Conservation (phyloP, 64 coral and sea anemone species). For the Acropora tenuis region DNA sequence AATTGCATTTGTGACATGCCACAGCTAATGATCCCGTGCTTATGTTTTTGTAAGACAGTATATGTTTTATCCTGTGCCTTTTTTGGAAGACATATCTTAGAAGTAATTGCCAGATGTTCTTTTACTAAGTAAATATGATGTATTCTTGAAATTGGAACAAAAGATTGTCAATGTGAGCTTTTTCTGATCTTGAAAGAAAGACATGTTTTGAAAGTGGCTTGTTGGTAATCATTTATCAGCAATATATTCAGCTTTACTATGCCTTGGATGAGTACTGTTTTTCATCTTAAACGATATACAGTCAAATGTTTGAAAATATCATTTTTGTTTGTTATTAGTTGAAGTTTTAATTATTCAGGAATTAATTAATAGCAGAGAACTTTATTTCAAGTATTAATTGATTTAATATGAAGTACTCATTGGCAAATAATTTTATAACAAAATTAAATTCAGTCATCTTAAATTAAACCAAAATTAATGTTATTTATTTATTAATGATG, state of each 20-base stretch:
- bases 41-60: not conserved
- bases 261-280: not conserved
- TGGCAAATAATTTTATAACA: too few relatives aligned
- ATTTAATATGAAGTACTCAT: too few relatives aligned
- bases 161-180: not conserved
- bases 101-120: not conserved
- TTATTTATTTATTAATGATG: too few relatives aligned
- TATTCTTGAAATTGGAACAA: not conserved
- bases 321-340: not conserved
- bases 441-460: too few relatives aligned
- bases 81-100: not conserved
- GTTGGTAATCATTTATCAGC: not conserved
- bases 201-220: not conserved
- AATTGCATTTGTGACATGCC: conserved; percentile 43
- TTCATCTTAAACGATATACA: not conserved
- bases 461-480: too few relatives aligned
- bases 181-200: not conserved
- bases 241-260: not conserved
- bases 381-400: too few relatives aligned
- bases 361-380: not conserved
- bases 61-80: not conserved
- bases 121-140: not conserved
- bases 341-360: not conserved
- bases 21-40: not conserved
- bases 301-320: not conserved